These are phyloP conservation scores for Labia minor DNA, from an alignment of 2,888 invertebrate species.

Conservation along the genomic window DNA sequence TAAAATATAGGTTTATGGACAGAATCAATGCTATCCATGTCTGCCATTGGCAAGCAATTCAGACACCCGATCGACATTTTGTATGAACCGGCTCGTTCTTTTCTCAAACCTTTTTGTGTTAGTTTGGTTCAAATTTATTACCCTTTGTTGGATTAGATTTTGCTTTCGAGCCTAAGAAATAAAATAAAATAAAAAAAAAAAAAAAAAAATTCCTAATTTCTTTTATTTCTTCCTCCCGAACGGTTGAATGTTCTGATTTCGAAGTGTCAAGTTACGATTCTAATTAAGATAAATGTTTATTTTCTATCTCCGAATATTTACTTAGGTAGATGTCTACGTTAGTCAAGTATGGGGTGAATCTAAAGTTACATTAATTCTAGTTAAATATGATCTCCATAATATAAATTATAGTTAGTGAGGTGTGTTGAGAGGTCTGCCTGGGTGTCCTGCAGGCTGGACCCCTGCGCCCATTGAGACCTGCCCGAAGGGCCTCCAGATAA, in stretches of 20 bases:
- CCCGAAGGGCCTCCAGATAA: not conserved
- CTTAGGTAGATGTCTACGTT: not conserved
- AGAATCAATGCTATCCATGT: not conserved
- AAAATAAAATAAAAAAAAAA: not conserved
- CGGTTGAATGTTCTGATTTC: not conserved
- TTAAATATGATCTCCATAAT: slow-evolving; percentile 13
- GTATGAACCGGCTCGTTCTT: not conserved
- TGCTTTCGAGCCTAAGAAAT: not conserved
- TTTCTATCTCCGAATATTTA: slow-evolving; percentile 5
- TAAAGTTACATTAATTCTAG: slow-evolving; percentile 8
- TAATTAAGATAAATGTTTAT: slow-evolving; percentile 13
- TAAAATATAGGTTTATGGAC: not conserved
- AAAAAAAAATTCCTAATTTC: not conserved
- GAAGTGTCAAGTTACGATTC: not conserved
- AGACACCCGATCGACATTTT: not conserved
- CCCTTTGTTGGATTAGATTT: slow-evolving; percentile 7
- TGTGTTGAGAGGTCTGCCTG: slow-evolving; percentile 13
- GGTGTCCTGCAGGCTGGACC: not conserved
- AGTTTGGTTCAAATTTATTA: not conserved
- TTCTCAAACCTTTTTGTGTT: not conserved
- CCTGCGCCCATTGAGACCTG: not conserved
- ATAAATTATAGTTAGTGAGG: slow-evolving; percentile 13
- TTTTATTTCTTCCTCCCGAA: slow-evolving; percentile 5
- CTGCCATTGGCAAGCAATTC: not conserved
- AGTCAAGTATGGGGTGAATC: not conserved